phyloP scores from a whole-genome alignment of 64 coral and sea anemone species.

The Montipora capricornis region DNA sequence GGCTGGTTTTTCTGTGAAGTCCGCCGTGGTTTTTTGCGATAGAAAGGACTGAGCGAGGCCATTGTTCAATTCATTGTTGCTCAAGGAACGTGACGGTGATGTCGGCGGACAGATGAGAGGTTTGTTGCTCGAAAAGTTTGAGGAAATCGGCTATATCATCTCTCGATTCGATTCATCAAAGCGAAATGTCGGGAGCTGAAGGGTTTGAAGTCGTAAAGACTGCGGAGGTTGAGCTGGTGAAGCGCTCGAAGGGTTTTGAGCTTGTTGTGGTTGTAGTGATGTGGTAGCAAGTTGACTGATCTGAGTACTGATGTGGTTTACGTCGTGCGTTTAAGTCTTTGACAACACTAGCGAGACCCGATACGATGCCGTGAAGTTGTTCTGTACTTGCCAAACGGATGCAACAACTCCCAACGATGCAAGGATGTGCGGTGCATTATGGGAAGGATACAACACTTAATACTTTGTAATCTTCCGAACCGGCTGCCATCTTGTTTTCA shows the following conservation, averaged over 20 bases:
- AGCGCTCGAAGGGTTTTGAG: background rate
- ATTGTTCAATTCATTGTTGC: conserved; percentile 54
- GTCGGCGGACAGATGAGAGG: background rate
- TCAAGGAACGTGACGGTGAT: conserved; percentile 36
- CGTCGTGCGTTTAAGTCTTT: background rate
- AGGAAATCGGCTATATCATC: conserved; percentile 48
- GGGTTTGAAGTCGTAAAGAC: background rate
- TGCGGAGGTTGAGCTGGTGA: background rate
- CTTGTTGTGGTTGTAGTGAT: background rate
- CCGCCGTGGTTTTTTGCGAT: background rate
- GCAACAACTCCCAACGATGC: too few species aligned
- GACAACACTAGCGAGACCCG: background rate
- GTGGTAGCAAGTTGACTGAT: background rate
- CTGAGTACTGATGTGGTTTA: background rate
- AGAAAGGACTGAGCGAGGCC: conserved; percentile 55
- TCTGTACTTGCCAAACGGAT: background rate
- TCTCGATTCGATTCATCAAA: background rate
- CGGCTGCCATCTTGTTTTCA: too few species aligned
- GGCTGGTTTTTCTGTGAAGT: conserved; percentile 24
- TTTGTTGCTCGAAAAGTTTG: conserved; percentile 43
- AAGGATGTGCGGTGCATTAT: too few species aligned
- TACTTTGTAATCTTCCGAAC: too few species aligned
- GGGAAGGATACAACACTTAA: too few species aligned
- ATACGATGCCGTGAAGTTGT: conserved; percentile 10
- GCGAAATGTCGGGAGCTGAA: conserved; percentile 46